These are phyloP conservation scores for Melanaphis sacchari DNA, from an alignment of 1,140 invertebrate genomes.

Conservation along the genomic window DNA sequence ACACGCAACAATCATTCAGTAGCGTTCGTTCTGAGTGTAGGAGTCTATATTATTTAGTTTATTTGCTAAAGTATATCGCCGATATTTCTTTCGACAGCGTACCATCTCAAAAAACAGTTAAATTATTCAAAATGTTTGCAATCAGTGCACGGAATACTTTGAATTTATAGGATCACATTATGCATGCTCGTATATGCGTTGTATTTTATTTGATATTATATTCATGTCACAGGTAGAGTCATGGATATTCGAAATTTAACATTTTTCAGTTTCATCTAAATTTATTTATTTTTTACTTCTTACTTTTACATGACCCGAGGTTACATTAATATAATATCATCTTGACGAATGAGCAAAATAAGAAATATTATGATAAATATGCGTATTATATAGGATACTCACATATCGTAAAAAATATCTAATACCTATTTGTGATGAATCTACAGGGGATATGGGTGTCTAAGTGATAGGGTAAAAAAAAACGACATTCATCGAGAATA, in stretches of 20 bases:
- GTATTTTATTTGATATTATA: neutral
- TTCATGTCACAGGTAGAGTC: neutral
- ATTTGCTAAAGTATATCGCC: neutral
- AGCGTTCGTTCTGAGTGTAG: neutral
- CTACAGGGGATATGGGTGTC: neutral
- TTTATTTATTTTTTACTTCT: neutral
- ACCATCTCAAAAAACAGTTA: neutral
- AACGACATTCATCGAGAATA: neutral
- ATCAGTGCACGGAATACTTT: neutral
- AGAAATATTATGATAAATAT: neutral
- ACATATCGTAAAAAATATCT: neutral
- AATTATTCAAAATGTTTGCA: slow-evolving; percentile 11
- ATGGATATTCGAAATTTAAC: neutral
- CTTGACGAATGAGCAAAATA: neutral
- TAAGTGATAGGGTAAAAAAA: neutral
- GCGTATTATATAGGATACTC: too few relatives aligned
- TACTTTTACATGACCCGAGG: neutral
- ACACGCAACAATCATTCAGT: slow-evolving; percentile 33
- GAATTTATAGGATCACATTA: neutral
- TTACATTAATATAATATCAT: neutral
- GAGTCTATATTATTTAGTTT: slow-evolving; percentile 6
- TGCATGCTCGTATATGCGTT: neutral
- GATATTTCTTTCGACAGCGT: neutral
- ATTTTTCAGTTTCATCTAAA: neutral
- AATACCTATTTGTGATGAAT: neutral